Conservation (phyloP, 2,888 invertebrate species). For the Temnothorax unifasciatus region DNA sequence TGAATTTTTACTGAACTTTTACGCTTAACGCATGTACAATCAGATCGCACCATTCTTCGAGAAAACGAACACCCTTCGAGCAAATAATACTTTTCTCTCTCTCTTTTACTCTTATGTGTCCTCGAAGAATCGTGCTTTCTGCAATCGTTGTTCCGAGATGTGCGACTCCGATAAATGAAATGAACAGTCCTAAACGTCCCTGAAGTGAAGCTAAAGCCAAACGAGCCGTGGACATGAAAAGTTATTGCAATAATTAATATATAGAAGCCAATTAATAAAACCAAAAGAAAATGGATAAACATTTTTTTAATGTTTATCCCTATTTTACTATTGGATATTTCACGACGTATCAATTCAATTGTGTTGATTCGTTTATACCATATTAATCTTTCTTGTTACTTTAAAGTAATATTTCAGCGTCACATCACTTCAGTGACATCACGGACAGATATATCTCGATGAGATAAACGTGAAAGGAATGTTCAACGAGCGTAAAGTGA, state of each 20-base stretch:
- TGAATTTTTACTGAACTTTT: conserved; percentile 35
- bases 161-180: conserved; percentile 40
- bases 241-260: not conserved
- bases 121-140: conserved; percentile 44
- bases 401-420: not conserved
- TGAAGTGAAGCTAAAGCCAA: conserved; percentile 29
- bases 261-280: not conserved
- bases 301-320: conserved; percentile 1
- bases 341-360: not conserved
- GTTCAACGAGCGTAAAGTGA: conserved; percentile 48
- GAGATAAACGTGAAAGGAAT: conserved; percentile 46
- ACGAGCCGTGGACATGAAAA: not conserved
- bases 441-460: conserved; percentile 31
- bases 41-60: conserved; percentile 42
- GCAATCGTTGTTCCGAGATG: conserved; percentile 51
- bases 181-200: conserved; percentile 33
- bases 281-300: not conserved
- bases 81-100: not conserved
- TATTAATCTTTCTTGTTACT: conserved; percentile 1
- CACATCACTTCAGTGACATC: conserved; percentile 43
- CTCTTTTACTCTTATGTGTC: not conserved
- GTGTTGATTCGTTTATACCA: not conserved
- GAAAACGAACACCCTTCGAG: conserved; percentile 4
- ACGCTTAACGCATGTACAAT: conserved; percentile 35
- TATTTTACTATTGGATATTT: conserved; percentile 19